Evolutionary conservation across 2,888 invertebrate genomes (phyloP), one percentile per base, ranked within the genome.

Genomic region (Dromius quadrimaculatus): DNA sequence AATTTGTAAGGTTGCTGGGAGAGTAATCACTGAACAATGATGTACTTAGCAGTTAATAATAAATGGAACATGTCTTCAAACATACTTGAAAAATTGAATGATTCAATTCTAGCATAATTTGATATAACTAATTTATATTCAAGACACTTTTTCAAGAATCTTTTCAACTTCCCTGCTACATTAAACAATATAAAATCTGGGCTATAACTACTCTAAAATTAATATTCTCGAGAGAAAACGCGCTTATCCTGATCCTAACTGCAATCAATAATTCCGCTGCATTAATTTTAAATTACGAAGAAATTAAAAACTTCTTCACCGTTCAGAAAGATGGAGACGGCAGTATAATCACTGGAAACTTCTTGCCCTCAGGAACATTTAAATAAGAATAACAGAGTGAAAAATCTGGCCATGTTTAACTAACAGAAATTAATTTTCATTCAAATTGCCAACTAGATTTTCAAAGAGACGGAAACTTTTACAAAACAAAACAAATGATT

Each of bases 271-370:
- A 61, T 23, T 61, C 41, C 19, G 9, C 38, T 61, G 36, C 61
- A 61, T 61, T 61, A 61, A 61, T 61, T 61, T 61, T 38, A 61
- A 61, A 61, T 61, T 61, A 61, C 9, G 22, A 41, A 41, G 61
- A 41, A 61, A 59, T 59, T 36, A 59, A 38, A 61, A 61, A 61
- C 20, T 54, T 28, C 50, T 22, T 32, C 20, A 20, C 45, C 45
- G 45, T 45, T 17, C 17, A 45, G n/a, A 9, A 34, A 38, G 61
- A 61, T 19, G 13, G 23, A 61, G 61, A 61, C 8, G 11, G 41
- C 38, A 22, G 17, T 38, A 34, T 34, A 57, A 57, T 57, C 38
- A 17, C 38, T 34, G 15, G 38, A 15, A 36, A 59, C 20, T 36
- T 36, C n/a, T 11, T 38, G 61, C 38, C 61, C 61, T 38, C 8